phyloP scores from a whole-genome alignment of 2,888 invertebrate genomes.

The Coenonympha arcania region DNA sequence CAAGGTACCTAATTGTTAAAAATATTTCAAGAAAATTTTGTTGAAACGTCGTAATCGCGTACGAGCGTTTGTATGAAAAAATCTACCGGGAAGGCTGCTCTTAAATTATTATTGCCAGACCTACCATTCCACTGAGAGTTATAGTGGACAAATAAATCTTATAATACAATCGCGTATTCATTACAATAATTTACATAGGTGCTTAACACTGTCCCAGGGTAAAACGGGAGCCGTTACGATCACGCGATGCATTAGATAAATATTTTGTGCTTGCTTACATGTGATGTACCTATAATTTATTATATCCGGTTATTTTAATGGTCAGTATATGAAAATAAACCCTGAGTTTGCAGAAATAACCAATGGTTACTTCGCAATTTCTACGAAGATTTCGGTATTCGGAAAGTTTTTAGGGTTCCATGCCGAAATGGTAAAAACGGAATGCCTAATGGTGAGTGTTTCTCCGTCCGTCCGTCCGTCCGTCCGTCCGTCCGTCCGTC shows the following conservation, averaged over 20 bases:
- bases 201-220: conserved; percentile 8
- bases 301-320: conserved; percentile 1
- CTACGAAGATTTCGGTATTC: too few species aligned
- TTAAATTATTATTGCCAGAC: not conserved
- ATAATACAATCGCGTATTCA: conserved; percentile 9
- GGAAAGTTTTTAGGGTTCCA: too few species aligned
- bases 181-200: conserved; percentile 21
- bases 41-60: too few species aligned
- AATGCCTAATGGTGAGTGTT: too few species aligned
- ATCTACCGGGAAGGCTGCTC: too few species aligned
- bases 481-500: too few species aligned
- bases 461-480: too few species aligned
- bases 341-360: not conserved
- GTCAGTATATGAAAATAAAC: not conserved
- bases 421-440: too few species aligned
- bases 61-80: too few species aligned
- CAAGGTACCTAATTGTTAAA: too few species aligned
- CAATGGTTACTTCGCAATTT: not conserved
- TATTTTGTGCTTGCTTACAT: not conserved
- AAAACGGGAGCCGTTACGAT: conserved; percentile 16
- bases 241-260: conserved; percentile 17
- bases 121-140: not conserved
- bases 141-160: conserved; percentile 8
- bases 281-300: not conserved
- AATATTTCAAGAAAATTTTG: too few species aligned